phyloP scores from a whole-genome alignment of 1,140 invertebrate species.

The Drosophila truncata region DNA sequence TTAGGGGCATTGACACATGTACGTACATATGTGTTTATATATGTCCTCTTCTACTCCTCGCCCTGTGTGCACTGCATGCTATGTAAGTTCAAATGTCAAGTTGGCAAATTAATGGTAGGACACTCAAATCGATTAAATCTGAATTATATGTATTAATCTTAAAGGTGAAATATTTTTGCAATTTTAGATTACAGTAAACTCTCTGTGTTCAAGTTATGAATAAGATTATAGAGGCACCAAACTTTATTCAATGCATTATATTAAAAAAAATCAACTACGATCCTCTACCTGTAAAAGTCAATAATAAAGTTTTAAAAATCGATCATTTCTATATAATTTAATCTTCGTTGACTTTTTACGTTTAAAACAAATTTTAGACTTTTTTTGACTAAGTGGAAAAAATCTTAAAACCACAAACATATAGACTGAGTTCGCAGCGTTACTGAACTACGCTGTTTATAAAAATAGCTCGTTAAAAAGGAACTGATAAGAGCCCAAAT shows the following conservation, averaged over 20 bases:
- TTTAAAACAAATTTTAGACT: background rate
- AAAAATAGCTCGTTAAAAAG: background rate
- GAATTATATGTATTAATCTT: slow-evolving; percentile 6
- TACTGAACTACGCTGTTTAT: background rate
- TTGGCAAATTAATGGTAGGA: slow-evolving; percentile 43
- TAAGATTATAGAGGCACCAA: background rate
- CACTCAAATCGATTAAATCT: slow-evolving; percentile 13
- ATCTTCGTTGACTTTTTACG: background rate
- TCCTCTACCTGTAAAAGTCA: too few relatives aligned
- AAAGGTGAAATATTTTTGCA: background rate
- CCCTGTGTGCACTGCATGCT: slow-evolving; percentile 3
- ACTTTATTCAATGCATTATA: too few relatives aligned
- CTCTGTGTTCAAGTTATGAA: background rate
- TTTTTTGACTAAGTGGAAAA: background rate
- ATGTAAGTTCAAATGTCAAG: slow-evolving; percentile 66
- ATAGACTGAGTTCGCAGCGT: background rate
- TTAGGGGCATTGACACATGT: slow-evolving; percentile 72
- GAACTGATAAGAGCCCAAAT: slow-evolving; percentile 44
- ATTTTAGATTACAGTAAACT: background rate
- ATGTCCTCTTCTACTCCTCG: slow-evolving; percentile 3
- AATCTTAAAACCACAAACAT: background rate
- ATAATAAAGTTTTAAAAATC: too few relatives aligned
- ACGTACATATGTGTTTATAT: background rate
- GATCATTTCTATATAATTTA: background rate
- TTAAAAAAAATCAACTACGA: too few relatives aligned